A percentile compares a stretch with the other conserved stretches of the same genome.
Evolutionary conservation across 1,140 invertebrate genomes (phyloP).

Genomic region (Pseudomyrmex dendroicus): DNA sequence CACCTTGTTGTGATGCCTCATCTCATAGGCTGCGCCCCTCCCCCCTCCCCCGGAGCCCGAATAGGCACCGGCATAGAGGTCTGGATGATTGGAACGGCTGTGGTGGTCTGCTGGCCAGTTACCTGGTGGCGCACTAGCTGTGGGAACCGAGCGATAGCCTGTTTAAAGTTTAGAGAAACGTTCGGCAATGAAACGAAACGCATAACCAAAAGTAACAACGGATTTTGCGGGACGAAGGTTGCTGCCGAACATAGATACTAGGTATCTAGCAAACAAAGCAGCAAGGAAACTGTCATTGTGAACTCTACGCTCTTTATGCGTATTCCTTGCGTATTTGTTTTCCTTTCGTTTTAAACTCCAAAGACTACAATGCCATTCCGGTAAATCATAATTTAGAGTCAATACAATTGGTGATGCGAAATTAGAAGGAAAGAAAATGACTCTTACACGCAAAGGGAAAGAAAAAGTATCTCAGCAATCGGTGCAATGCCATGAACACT

Average conservation of each 20-base stretch:
- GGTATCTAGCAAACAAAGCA: constrained; percentile 17
- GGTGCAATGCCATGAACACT: constrained; percentile 61
- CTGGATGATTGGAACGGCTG: constrained; percentile 86
- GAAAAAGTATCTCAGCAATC: constrained; percentile 29
- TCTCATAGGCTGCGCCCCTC: constrained; percentile 85
- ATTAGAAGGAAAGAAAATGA: constrained; percentile 28
- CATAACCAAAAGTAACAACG: constrained; percentile 45
- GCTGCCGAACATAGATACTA: constrained; percentile 23
- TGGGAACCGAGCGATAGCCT: constrained; percentile 85
- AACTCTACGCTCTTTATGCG: constrained; percentile 15
- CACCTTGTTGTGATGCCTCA: constrained; percentile 86
- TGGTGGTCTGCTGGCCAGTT: constrained; percentile 86
- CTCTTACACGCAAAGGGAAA: constrained; percentile 4
- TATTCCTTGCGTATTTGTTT: background rate
- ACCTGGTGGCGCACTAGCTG: constrained; percentile 88
- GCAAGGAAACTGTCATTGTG: background rate
- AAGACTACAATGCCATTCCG: constrained; percentile 31
- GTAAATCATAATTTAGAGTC: background rate
- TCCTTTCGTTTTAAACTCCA: background rate
- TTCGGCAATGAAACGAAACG: constrained; percentile 69
- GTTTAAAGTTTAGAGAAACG: constrained; percentile 83
- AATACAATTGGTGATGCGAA: constrained; percentile 35
- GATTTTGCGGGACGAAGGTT: constrained; percentile 27
- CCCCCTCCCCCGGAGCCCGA: constrained; percentile 85
- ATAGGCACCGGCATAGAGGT: constrained; percentile 88